Conservation (phyloP, 2,113 vertebrate genomes). For the Conger conger region DNA sequence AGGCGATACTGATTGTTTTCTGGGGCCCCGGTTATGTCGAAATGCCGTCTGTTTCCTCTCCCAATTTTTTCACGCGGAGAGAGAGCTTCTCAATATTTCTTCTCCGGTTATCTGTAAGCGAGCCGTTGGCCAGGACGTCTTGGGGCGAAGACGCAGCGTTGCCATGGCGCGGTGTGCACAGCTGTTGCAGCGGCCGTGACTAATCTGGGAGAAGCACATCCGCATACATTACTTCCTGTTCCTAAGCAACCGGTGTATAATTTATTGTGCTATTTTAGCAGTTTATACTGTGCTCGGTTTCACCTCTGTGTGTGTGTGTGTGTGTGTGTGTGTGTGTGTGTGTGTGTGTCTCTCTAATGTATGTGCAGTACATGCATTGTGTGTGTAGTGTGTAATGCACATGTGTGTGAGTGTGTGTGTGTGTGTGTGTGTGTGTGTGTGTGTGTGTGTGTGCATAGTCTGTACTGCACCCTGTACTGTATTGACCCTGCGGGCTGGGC, state of each 20-base stretch:
- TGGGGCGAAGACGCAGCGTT: not conserved
- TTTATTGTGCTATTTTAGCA: not conserved
- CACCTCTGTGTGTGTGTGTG: not conserved
- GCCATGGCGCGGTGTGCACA: not conserved
- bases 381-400: not conserved
- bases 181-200: not conserved
- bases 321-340: not conserved
- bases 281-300: not conserved
- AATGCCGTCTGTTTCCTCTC: not conserved
- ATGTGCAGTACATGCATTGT: not conserved
- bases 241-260: not conserved
- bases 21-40: no score
- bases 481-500: no score
- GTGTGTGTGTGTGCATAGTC: no score
- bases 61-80: not conserved
- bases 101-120: not conserved
- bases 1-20: no score
- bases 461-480: no score
- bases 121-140: not conserved
- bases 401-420: no score
- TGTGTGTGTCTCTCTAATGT: not conserved
- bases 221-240: not conserved
- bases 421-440: no score
- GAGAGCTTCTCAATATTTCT: not conserved
- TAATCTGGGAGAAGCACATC: not conserved